phyloP scores from a whole-genome alignment of 2,113 vertebrate species.

The Sterrhoptilus dennistouni region DNA sequence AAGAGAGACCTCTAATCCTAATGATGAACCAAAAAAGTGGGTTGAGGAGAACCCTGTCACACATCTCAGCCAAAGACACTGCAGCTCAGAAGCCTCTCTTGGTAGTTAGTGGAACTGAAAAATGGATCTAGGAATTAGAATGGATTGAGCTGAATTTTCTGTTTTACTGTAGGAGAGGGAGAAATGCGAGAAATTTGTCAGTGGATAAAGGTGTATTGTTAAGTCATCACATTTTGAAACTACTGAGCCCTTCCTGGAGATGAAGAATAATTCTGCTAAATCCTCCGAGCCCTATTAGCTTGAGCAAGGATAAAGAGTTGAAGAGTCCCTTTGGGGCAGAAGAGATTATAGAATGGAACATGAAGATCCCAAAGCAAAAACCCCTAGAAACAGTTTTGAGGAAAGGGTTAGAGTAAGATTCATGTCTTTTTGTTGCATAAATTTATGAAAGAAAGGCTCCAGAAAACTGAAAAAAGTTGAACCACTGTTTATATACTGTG shows the following conservation, averaged over 20 bases:
- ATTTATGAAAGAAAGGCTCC: not conserved
- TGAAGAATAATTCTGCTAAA: not conserved
- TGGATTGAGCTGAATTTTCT: not conserved
- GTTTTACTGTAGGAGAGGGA: not conserved
- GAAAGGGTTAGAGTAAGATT: not conserved
- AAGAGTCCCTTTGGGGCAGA: not conserved
- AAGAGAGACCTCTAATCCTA: not conserved
- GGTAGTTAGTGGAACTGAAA: not conserved
- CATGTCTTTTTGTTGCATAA: not conserved
- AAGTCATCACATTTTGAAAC: conserved; percentile 1
- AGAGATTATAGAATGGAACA: not conserved
- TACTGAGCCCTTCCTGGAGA: conserved; percentile 4
- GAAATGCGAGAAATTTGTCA: not conserved
- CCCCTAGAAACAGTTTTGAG: not conserved
- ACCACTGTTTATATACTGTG: not conserved
- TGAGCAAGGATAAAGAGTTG: not conserved
- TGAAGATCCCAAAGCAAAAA: not conserved
- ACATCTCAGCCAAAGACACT: not conserved
- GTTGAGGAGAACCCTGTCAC: not conserved
- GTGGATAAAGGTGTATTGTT: not conserved
- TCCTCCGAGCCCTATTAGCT: not conserved
- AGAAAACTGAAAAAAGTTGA: not conserved
- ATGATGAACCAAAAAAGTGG: not conserved
- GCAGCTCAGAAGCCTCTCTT: not conserved
- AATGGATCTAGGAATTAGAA: not conserved